Evolutionary conservation across 2,113 vertebrate genomes (phyloP).

Genomic region (Mystacornis crossleyi): DNA sequence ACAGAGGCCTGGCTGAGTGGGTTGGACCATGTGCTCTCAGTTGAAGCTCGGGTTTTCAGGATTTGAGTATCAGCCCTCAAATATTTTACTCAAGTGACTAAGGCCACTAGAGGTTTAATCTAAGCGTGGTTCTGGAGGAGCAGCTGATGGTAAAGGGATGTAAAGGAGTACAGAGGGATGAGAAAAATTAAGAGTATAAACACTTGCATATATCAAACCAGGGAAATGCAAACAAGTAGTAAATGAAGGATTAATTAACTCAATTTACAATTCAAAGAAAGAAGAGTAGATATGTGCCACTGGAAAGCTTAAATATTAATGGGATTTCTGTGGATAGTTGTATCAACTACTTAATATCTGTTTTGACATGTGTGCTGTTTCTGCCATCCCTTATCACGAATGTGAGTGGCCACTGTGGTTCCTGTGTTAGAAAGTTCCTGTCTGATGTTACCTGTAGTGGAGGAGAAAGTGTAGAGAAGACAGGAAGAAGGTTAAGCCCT

Average conservation of each 20-base stretch:
- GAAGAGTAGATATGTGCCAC: constrained; percentile 30
- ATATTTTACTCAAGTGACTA: neutral
- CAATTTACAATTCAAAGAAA: constrained; percentile 60
- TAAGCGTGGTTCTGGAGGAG: neutral
- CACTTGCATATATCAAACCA: neutral
- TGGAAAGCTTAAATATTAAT: constrained; percentile 58
- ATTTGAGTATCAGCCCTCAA: neutral
- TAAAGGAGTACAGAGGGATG: neutral
- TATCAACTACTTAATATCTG: constrained; percentile 33
- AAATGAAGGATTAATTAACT: constrained; percentile 47
- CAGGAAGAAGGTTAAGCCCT: neutral
- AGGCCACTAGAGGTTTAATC: neutral
- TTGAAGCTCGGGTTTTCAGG: neutral
- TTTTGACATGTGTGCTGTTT: constrained; percentile 15
- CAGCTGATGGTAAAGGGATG: neutral
- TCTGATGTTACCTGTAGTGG: neutral
- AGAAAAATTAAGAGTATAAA: neutral
- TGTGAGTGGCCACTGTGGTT: neutral
- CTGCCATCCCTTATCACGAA: neutral
- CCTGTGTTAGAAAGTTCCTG: neutral
- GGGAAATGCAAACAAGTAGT: constrained; percentile 54
- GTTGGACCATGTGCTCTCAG: neutral
- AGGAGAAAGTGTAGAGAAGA: neutral
- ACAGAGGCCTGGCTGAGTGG: neutral
- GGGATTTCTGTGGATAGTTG: constrained; percentile 18